Conservation (phyloP, 2,888 invertebrate genomes). For the Andrena hattorfiana region DNA sequence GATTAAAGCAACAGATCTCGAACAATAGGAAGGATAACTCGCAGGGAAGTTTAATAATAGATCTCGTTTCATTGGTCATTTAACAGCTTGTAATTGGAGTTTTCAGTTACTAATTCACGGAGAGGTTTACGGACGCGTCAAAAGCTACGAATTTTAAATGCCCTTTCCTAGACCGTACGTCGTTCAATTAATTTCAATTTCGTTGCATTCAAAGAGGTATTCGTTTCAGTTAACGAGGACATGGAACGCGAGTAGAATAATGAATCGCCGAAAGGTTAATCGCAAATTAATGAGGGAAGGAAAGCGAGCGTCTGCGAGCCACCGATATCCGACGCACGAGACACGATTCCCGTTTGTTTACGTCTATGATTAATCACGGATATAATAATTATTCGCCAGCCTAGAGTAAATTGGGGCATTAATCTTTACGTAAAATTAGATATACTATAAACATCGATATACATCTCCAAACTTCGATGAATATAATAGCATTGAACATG, state of each 20-base stretch:
- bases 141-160: slow-evolving; percentile 4
- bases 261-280: slow-evolving; percentile 55
- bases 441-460: not conserved
- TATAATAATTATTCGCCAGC: not conserved
- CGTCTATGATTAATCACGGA: slow-evolving; percentile 20
- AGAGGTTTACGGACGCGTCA: not conserved
- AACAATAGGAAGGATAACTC: not conserved
- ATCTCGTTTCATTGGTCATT: slow-evolving; percentile 7
- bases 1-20: not conserved
- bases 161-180: not conserved
- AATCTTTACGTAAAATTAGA: not conserved
- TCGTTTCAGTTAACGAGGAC: slow-evolving; percentile 35
- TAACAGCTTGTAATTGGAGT: not conserved
- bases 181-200: slow-evolving; percentile 42
- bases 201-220: slow-evolving; percentile 20
- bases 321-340: slow-evolving; percentile 5
- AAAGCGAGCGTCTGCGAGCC: slow-evolving; percentile 24
- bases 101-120: not conserved
- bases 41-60: slow-evolving; percentile 1
- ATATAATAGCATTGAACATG: slow-evolving; percentile 1
- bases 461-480: not conserved
- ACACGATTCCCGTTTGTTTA: slow-evolving; percentile 13
- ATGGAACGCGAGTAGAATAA: slow-evolving; percentile 29
- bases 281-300: slow-evolving; percentile 47
- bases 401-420: not conserved